Evolutionary conservation across 2,797 vertebrate species (phyloP).

Genomic region (Microctenopoma lineatum): DNA sequence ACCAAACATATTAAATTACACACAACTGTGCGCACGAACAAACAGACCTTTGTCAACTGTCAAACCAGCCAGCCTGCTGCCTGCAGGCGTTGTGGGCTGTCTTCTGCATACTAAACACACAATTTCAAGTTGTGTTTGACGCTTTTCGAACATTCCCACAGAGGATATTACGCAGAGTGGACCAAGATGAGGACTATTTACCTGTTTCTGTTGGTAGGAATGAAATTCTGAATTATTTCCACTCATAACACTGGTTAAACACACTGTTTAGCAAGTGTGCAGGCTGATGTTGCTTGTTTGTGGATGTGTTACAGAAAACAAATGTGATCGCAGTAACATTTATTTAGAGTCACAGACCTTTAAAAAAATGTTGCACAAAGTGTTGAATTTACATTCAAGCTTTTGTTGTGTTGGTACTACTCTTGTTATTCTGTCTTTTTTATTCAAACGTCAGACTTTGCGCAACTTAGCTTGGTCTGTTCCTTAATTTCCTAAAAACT

Average conservation of each 20-base stretch:
- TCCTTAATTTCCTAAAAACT: not conserved
- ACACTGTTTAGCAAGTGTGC: not conserved
- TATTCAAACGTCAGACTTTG: not conserved
- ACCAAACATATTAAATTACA: not conserved
- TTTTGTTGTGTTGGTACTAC: too few species aligned
- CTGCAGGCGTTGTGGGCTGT: constrained; percentile 63
- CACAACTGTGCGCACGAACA: not conserved
- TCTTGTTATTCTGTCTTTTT: too few species aligned
- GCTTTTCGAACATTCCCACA: not conserved
- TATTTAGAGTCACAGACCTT: not conserved
- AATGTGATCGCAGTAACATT: not conserved
- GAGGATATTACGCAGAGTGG: constrained; percentile 11
- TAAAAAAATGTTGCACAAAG: not conserved
- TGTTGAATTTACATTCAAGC: not conserved
- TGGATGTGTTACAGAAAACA: not conserved
- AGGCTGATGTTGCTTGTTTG: not conserved
- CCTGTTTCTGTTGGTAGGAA: constrained; percentile 69
- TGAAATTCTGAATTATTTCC: not conserved
- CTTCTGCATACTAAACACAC: not conserved
- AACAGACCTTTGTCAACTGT: constrained; percentile 13
- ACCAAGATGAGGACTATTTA: constrained; percentile 58
- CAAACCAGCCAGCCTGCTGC: constrained; percentile 32
- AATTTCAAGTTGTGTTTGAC: not conserved
- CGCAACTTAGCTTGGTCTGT: not conserved
- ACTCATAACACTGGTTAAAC: not conserved